Evolutionary conservation across 1,140 invertebrate genomes (phyloP), one percentile per base, ranked within the genome.

Genomic region (Trachymyrmex septentrionalis): DNA sequence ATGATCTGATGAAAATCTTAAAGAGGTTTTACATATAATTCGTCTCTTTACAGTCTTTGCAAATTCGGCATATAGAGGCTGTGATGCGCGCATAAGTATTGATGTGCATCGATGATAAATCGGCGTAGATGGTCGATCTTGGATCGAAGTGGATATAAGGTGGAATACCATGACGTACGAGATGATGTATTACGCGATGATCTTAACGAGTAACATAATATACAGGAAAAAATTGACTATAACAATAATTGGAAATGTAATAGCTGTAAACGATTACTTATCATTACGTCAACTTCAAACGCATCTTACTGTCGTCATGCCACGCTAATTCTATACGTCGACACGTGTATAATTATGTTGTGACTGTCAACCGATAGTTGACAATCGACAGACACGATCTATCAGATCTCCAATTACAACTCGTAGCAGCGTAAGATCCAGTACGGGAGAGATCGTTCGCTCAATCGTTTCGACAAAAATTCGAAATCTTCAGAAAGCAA

Each of bases 71-170:
- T 44, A 63, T n/a, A 48, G 21, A 59, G 57, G 19, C 24, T 30
- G 44, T 3, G 12, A 7, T 48, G 69, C 34, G 24, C 24, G 59
- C 10, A 3, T n/a, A 44, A 48, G 34, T 55, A 34, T 86, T 34
- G 85, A 87, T 86, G 50, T 57, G n/a, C 24, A n/a, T 48, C 66
- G 66, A 87, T 87, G 85, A 87, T 69, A 71, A 69, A 71, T 67
- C 44, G 55, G 21, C 38, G 30, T 21, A 38, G 85, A 73, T 81
- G 2, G 5, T 67, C n/a, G n/a, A 59, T 88, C 85, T 50, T 19
- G 38, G 3, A 73, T 73, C 55, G 55, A 84, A 63, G 69, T 75
- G n/a, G 69, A 6, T 73, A 84, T 34, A 73, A 73, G 38, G 55
- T 84, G 69, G 24, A 84, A 61, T 73, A 61, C 38, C 55, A n/a